Percentiles rank a stretch among this genome's conserved stretches.
Conservation (phyloP, 1,140 invertebrate species). For the Eriosoma lanigerum region DNA sequence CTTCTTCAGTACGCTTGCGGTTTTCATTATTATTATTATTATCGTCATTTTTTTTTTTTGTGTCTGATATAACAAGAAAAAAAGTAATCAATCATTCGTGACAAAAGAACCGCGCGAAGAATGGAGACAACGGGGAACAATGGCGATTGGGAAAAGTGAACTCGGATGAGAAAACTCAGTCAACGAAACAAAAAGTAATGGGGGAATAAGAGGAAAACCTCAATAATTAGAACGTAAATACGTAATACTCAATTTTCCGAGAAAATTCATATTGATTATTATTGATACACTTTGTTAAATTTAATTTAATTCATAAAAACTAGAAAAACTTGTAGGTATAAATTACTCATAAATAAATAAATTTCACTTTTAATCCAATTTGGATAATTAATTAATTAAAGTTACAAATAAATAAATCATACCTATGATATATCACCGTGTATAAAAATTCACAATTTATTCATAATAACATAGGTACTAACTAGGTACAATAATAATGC, state of each 20-base stretch:
- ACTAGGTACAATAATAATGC: no score
- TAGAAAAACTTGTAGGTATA: no score
- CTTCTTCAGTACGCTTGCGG: constrained; percentile 46
- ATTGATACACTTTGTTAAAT: neutral
- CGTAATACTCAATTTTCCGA: no score
- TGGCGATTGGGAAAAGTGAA: constrained; percentile 49
- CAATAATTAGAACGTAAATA: neutral
- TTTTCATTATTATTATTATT: constrained; percentile 1
- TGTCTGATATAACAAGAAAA: neutral
- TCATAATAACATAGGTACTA: no score
- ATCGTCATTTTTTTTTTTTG: neutral
- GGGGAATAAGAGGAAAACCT: constrained; percentile 22
- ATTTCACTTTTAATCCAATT: no score
- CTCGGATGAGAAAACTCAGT: constrained; percentile 51
- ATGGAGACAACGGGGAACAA: constrained; percentile 41
- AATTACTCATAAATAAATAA: no score
- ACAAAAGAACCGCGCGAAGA: constrained; percentile 51
- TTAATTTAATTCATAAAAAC: no score
- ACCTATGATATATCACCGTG: no score
- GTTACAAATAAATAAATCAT: no score
- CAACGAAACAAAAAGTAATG: constrained; percentile 46
- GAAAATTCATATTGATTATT: neutral
- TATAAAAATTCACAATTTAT: no score
- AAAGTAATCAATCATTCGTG: constrained; percentile 51
- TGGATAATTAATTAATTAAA: no score